Conservation (phyloP, 2,888 invertebrate species). For the Noctua janthina region DNA sequence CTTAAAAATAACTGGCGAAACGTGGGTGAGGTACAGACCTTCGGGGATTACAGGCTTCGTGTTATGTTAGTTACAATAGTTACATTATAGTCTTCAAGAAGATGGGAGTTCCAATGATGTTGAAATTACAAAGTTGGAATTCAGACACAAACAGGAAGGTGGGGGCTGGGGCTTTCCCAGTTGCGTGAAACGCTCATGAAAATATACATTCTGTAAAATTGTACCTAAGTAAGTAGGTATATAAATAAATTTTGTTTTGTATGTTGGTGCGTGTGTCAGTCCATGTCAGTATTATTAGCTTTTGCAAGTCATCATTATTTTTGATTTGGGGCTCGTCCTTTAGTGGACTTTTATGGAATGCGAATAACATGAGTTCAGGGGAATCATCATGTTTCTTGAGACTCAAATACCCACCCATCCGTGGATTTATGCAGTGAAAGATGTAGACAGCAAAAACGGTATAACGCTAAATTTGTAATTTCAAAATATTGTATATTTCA, state of each 20-base stretch:
- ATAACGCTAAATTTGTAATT: neutral
- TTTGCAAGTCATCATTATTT: neutral
- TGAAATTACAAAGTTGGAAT: neutral
- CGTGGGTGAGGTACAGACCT: neutral
- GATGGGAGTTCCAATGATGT: constrained; percentile 1
- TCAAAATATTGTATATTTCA: neutral
- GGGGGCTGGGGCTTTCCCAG: neutral
- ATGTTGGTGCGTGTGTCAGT: constrained; percentile 7
- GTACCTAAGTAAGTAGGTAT: neutral
- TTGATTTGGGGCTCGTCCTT: neutral
- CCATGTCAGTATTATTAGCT: neutral
- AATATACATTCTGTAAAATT: neutral
- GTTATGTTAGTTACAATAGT: neutral
- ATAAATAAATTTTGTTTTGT: neutral
- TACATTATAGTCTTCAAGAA: neutral
- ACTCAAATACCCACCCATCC: neutral
- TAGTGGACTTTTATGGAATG: neutral
- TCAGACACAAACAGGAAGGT: constrained; percentile 20
- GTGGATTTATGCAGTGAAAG: neutral
- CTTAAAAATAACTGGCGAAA: too few species aligned
- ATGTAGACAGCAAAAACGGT: neutral
- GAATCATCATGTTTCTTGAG: neutral
- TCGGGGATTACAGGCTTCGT: neutral
- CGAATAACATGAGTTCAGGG: neutral
- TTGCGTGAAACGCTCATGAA: neutral